Conservation (phyloP, 2,113 vertebrate genomes). For the Stomatorhinus ivindoensis region DNA sequence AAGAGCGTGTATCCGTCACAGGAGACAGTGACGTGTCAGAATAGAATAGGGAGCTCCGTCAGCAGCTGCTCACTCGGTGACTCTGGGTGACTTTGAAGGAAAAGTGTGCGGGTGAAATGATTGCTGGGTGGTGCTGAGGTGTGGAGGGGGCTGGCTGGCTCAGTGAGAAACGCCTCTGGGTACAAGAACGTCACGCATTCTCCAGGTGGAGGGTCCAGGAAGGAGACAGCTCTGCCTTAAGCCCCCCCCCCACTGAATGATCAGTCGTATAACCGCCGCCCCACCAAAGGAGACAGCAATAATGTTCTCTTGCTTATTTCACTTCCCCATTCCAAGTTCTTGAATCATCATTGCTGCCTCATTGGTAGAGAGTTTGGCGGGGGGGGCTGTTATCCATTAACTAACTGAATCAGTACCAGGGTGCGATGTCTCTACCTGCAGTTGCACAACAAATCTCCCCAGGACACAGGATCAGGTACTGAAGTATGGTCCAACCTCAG, state of each 20-base stretch:
- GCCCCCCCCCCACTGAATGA: background rate
- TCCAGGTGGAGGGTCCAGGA: background rate
- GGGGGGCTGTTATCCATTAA: background rate
- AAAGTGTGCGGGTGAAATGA: constrained; percentile 29
- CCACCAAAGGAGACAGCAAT: background rate
- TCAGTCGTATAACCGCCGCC: background rate
- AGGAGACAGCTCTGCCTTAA: background rate
- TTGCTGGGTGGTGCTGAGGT: background rate
- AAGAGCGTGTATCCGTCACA: background rate
- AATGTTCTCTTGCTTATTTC: background rate
- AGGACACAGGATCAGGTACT: background rate
- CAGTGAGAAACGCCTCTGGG: background rate
- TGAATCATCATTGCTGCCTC: background rate
- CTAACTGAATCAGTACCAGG: background rate
- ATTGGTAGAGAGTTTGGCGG: background rate
- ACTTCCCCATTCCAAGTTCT: background rate
- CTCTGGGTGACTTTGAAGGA: background rate
- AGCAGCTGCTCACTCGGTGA: background rate
- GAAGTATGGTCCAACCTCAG: background rate
- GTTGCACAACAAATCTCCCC: background rate
- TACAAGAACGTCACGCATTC: background rate
- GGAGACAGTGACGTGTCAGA: background rate
- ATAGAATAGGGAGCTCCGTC: background rate
- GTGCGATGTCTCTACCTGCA: background rate
- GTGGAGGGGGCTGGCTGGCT: background rate